Conservation (phyloP, 2,113 vertebrate species). For the Tragelaphus strepsiceros region DNA sequence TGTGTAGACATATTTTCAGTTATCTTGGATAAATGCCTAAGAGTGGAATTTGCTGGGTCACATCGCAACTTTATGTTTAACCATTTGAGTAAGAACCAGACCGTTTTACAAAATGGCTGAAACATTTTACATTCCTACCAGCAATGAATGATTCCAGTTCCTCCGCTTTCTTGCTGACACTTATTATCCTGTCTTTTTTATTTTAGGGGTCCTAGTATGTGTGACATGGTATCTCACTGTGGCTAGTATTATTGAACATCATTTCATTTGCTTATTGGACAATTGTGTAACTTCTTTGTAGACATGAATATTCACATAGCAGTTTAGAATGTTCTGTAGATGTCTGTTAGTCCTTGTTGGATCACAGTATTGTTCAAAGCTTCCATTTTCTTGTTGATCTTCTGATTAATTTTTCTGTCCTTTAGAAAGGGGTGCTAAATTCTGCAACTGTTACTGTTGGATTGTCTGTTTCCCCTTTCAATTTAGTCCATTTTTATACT, state of each 20-base stretch:
- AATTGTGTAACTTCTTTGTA: not conserved
- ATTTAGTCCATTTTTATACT: not conserved
- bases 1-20: not conserved
- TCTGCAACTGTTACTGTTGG: not conserved
- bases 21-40: not conserved
- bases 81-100: not conserved
- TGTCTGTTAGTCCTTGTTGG: not conserved
- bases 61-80: not conserved
- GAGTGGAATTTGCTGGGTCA: not conserved
- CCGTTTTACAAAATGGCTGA: not conserved
- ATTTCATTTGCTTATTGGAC: not conserved
- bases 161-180: not conserved
- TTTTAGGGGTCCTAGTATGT: not conserved
- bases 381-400: not conserved
- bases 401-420: not conserved
- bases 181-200: not conserved
- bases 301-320: not conserved
- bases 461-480: not conserved
- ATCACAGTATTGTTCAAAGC: not conserved
- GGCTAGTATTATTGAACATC: not conserved
- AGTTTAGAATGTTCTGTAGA: not conserved
- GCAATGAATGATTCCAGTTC: not conserved
- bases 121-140: not conserved
- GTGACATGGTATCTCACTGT: not conserved
- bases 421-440: not conserved